Conservation (phyloP, 2,888 invertebrate species). For the Girardia tigrina region DNA sequence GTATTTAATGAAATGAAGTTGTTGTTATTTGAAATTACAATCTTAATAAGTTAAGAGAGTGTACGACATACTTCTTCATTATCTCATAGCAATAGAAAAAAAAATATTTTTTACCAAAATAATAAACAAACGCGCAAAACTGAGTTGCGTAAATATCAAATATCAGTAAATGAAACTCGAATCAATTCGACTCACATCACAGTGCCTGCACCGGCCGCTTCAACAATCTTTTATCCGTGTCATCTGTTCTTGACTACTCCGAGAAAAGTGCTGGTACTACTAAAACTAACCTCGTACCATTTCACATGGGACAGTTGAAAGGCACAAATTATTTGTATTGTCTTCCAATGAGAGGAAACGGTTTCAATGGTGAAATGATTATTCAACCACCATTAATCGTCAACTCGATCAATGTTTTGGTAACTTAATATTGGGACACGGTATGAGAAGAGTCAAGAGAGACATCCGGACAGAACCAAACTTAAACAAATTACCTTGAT, state of each 20-base stretch:
- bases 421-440: slow-evolving; percentile 19
- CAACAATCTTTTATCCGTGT: slow-evolving; percentile 8
- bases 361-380: not conserved
- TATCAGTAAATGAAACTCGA: slow-evolving; percentile 17
- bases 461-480: not conserved
- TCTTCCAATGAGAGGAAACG: slow-evolving; percentile 10
- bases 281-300: not conserved
- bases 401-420: slow-evolving; percentile 10
- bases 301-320: not conserved
- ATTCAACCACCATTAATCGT: not conserved
- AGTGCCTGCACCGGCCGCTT: not conserved
- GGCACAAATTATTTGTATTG: slow-evolving; percentile 9
- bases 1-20: not conserved
- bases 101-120: too few species aligned
- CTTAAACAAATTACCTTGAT: not conserved
- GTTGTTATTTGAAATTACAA: too few species aligned
- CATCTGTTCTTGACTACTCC: not conserved
- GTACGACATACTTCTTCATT: too few species aligned
- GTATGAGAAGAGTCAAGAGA: not conserved
- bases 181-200: slow-evolving; percentile 11
- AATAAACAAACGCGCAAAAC: not conserved
- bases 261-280: not conserved
- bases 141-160: slow-evolving; percentile 15
- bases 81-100: too few species aligned
- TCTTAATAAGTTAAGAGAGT: too few species aligned